Evolutionary conservation across 2,797 vertebrate species (phyloP), one percentile per base, ranked within the genome.

Genomic region (Cossypha polioptera): DNA sequence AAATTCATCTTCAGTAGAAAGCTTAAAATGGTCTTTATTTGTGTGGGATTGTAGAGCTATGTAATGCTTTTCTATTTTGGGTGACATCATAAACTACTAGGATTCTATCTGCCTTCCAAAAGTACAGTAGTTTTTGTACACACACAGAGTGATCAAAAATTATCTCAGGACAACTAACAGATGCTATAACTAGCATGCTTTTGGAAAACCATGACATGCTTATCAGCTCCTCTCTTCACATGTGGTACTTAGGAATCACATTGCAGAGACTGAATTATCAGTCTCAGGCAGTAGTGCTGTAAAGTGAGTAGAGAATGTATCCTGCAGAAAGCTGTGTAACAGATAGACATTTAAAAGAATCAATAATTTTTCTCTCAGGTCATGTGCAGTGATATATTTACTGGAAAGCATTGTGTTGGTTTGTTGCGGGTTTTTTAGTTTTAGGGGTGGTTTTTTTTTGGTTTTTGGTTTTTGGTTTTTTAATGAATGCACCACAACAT

Each of bases 1-100:
- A 97, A 98, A 97, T 65, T 82, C 75, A 97, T 93, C 96, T 97
- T 97, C 94, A 96, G 75, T 74, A 87, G 73, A 96, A 97, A 96
- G 86, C 69, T 91, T 97, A 96, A 97, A 94, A 84, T 94, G 21
- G 81, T 96, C 25, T 61, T 59, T 45, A 59, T 35, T 84, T 83
- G 51, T 77, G 72, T 59, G 40, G 73, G 67, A 95, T 40, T 88
- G 29, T 88, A 85, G 50, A 94, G 50, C 79, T 88, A 31, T n/a
- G 50, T 54, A 77, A 21, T 65, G 21, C 33, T 88, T 91, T 95
- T 89, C 73, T 86, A 38, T 75, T 96, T 96, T 81, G 43, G 35
- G 38, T 96, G 78, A 92, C 71, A 91, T 93, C 94, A 83, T 86
- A 96, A 97, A 91, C 42, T 72, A 58, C 57, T 28, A 73, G 8